phyloP scores from a whole-genome alignment of 1,140 invertebrate species.

The Conus betulinus region DNA sequence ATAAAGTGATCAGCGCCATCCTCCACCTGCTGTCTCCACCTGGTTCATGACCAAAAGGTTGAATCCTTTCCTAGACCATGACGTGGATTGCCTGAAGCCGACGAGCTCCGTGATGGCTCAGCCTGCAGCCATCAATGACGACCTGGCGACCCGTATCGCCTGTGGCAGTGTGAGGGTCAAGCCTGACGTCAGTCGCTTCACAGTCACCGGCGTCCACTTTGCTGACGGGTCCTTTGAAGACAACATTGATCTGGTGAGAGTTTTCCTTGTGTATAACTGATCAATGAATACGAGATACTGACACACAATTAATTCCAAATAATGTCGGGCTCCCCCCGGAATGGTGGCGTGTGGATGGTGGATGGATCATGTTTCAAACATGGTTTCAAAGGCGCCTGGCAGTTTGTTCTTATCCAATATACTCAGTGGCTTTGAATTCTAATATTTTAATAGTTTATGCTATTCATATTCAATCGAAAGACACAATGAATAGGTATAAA shows the following conservation, averaged over 20 bases:
- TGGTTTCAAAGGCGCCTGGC: no score
- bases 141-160: conserved; percentile 76
- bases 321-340: no score
- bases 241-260: conserved; percentile 56
- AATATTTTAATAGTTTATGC: no score
- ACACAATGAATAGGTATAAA: no score
- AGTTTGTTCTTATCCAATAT: no score
- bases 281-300: no score
- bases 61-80: conserved; percentile 75
- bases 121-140: conserved; percentile 78
- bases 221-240: conserved; percentile 70
- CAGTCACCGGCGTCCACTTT: conserved; percentile 72
- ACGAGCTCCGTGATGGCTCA: conserved; percentile 74
- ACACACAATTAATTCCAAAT: no score
- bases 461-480: no score
- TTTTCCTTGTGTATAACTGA: background rate
- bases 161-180: conserved; percentile 75
- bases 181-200: conserved; percentile 71
- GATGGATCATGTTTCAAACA: no score
- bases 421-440: no score
- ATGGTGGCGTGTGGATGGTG: no score
- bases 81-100: conserved; percentile 75
- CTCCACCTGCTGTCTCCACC: background rate
- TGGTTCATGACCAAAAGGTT: background rate
- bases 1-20: background rate